Conservation (phyloP, 1,140 invertebrate genomes). For the Achroia grisella region DNA sequence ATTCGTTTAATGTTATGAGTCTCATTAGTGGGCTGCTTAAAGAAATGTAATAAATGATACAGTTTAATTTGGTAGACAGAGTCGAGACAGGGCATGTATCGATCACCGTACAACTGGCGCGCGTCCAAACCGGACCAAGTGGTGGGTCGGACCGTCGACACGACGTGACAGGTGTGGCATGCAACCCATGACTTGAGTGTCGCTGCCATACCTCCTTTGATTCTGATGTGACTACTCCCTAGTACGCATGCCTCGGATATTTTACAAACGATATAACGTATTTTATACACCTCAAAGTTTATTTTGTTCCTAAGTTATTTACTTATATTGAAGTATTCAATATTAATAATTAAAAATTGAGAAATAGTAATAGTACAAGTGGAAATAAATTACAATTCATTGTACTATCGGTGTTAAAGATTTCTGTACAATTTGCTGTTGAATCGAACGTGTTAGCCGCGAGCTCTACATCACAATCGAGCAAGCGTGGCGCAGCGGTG, state of each 20-base stretch:
- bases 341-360: conserved; percentile 26
- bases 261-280: neutral
- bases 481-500: conserved; percentile 66
- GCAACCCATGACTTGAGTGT: conserved; percentile 58
- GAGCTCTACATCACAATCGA: conserved; percentile 69
- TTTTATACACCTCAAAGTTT: conserved; percentile 12
- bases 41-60: conserved; percentile 68
- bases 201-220: conserved; percentile 41
- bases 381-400: conserved; percentile 43
- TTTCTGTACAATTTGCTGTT: conserved; percentile 51
- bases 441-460: conserved; percentile 56
- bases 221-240: conserved; percentile 10
- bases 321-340: conserved; percentile 8
- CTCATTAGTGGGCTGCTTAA: conserved; percentile 32
- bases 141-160: conserved; percentile 60
- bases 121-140: conserved; percentile 54
- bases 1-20: no score
- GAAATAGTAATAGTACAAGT: conserved; percentile 40
- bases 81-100: conserved; percentile 56
- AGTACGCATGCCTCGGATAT: conserved; percentile 1
- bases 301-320: conserved; percentile 15
- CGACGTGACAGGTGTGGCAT: conserved; percentile 60
- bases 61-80: conserved; percentile 71
- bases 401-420: conserved; percentile 29
- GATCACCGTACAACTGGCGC: conserved; percentile 59